Percentiles rank a stretch among this genome's conserved stretches.
Conservation (phyloP, 2,797 vertebrate genomes). For the Enteromius thamalakanensis region DNA sequence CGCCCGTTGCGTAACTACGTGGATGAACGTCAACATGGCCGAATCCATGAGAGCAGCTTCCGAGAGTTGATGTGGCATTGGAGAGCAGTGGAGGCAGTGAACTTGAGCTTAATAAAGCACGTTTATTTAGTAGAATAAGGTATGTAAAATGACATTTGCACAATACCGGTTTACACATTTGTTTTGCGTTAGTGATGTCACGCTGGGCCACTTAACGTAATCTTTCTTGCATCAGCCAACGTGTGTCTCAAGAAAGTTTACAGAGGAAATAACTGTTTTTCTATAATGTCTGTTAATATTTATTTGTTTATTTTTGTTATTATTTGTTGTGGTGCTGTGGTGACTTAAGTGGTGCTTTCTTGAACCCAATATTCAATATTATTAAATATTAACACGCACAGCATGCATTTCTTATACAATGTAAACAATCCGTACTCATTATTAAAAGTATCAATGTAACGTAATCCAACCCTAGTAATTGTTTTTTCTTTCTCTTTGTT, state of each 20-base stretch:
- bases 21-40: slow-evolving; percentile 45
- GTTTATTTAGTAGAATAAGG: slow-evolving; percentile 17
- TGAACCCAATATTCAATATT: neutral
- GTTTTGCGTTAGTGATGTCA: neutral
- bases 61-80: slow-evolving; percentile 57
- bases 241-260: slow-evolving; percentile 16
- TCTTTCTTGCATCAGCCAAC: slow-evolving; percentile 34
- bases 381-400: neutral
- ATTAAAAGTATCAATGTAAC: neutral
- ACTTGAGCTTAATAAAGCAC: slow-evolving; percentile 27
- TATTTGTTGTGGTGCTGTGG: neutral
- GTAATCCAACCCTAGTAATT: neutral
- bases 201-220: neutral
- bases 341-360: neutral
- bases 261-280: neutral
- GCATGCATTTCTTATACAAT: neutral
- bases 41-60: slow-evolving; percentile 11
- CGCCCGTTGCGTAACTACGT: slow-evolving; percentile 44
- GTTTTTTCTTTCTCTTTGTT: neutral
- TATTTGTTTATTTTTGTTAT: neutral
- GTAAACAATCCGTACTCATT: neutral
- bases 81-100: slow-evolving; percentile 8
- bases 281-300: neutral
- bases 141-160: slow-evolving; percentile 30
- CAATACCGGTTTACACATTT: neutral